Evolutionary conservation across 2,797 vertebrate genomes (phyloP), one percentile per base, ranked within the genome.

Genomic region (Ctenopoma kingsleyae): DNA sequence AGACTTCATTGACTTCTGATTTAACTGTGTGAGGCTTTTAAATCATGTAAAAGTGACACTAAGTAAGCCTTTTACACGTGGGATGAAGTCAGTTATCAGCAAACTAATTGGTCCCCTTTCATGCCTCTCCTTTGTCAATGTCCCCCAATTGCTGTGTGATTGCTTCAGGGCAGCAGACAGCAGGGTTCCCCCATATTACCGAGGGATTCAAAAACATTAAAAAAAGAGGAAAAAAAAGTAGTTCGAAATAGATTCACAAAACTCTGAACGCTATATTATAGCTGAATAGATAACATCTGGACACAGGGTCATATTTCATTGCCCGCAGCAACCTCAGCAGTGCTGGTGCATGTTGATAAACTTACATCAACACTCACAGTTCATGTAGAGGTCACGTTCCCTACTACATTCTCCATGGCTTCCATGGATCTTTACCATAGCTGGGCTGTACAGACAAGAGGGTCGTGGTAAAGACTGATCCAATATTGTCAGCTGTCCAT

Each of bases 1-100:
- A 93, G 94, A 95, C 93, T 95, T 95, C 94, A 95, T 94, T 95
- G 93, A 94, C 91, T 91, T 93, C 90, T 93, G 92, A 95, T 93
- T 94, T 94, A 94, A 93, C 82, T 88, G 93, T 93, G 89, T 90
- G 89, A 89, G 94, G 92, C 91, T 93, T 93, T 94, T 93, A 93
- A 94, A 93, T 94, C 93, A 93, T 94, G 93, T 94, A 94, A 95
- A 94, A 93, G 93, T 86, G 91, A 91, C 82, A 85, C 78, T 87
- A 70, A 86, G 77, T 70, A 76, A 91, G 86, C 90, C 92, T 95
- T 94, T 93, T 92, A 93, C 92, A 92, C 88, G 48, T 87, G 89
- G 81, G 91, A 95, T 95, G 94, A 95, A 95, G 93, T 95, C 94
- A 91, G 86, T 91, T 84, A 87, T 93, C 87, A 87, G 85, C 87